Percentiles rank a stretch among this genome's conserved stretches.
phyloP scores from a whole-genome alignment of 2,888 invertebrate species.

The Brenthis ino region DNA sequence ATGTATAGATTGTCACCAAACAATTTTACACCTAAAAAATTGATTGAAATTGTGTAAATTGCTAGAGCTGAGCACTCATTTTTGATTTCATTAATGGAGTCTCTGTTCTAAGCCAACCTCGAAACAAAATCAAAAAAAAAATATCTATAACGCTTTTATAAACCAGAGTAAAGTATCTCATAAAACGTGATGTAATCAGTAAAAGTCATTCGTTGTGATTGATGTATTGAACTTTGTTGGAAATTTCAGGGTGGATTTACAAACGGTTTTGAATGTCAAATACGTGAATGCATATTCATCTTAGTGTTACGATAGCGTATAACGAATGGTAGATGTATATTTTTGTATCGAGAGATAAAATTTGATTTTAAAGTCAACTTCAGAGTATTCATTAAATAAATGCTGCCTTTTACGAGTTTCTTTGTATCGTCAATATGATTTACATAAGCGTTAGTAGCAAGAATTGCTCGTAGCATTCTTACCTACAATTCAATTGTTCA shows the following conservation, averaged over 20 bases:
- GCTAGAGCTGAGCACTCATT: no score
- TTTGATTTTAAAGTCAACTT: neutral
- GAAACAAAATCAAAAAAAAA: neutral
- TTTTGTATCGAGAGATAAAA: neutral
- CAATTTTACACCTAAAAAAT: no score
- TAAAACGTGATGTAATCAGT: conserved; percentile 17
- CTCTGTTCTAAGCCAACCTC: neutral
- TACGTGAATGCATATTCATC: conserved; percentile 7
- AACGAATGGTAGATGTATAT: neutral
- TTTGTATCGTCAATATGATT: conserved; percentile 6
- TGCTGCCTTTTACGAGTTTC: neutral
- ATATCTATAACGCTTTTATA: neutral
- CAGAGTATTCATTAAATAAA: neutral
- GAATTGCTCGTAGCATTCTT: conserved; percentile 8
- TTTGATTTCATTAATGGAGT: no score
- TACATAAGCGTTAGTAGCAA: conserved; percentile 3
- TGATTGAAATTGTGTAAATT: no score
- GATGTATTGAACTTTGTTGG: conserved; percentile 18
- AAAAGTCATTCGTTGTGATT: conserved; percentile 15
- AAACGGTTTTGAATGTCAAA: conserved; percentile 13
- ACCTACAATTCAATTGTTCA: conserved; percentile 2
- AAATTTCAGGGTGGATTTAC: conserved; percentile 19
- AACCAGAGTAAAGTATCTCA: conserved; percentile 13
- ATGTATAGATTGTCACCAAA: no score
- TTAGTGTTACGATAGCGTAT: neutral